Conservation (phyloP, 2,888 invertebrate species). For the Allolobophora icterica region DNA sequence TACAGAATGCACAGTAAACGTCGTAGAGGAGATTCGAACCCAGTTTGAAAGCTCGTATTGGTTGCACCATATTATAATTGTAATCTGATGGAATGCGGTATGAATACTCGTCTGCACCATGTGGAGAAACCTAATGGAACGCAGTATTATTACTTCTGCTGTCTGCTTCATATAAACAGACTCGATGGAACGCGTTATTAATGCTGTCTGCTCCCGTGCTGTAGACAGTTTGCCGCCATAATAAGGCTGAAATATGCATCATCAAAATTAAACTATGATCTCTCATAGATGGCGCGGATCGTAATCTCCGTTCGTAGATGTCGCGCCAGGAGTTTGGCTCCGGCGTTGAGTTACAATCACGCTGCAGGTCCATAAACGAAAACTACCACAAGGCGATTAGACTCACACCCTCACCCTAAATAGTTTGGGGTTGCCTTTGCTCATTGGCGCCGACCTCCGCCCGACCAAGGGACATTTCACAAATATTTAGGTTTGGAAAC, state of each 20-base stretch:
- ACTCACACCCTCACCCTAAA: neutral
- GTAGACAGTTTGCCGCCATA: neutral
- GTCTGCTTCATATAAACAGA: neutral
- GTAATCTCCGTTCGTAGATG: constrained; percentile 2
- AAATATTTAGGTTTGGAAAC: too few species aligned
- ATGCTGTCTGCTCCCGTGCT: neutral
- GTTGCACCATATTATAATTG: too few species aligned
- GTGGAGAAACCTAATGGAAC: too few species aligned
- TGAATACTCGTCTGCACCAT: too few species aligned
- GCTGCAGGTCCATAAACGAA: neutral
- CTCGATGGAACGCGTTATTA: neutral
- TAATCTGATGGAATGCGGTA: too few species aligned
- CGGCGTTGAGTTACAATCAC: neutral
- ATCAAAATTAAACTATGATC: neutral
- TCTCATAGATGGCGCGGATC: neutral
- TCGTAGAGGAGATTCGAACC: too few species aligned
- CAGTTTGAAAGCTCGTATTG: too few species aligned
- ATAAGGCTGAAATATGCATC: neutral
- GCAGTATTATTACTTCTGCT: neutral
- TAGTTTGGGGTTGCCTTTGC: neutral
- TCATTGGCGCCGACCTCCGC: neutral
- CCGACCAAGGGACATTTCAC: neutral
- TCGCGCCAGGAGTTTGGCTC: neutral
- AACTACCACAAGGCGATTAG: neutral
- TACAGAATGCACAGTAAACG: too few species aligned